Conservation (phyloP, 2,113 vertebrate species). For the Gobiocypris rarus region DNA sequence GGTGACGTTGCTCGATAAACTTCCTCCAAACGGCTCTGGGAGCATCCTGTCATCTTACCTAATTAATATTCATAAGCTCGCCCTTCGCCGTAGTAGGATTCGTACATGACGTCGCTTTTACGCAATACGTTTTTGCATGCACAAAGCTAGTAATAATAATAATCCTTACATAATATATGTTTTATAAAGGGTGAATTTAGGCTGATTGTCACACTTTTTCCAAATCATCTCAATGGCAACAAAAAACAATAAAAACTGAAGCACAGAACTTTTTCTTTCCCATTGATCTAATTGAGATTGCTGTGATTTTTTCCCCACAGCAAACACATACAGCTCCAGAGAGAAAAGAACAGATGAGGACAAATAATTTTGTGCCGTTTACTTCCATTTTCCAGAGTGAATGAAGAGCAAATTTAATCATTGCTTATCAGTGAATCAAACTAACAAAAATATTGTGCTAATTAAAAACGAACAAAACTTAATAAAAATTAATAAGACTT, state of each 20-base stretch:
- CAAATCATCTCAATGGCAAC: too few relatives aligned
- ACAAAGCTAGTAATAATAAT: not conserved
- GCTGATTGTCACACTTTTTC: too few relatives aligned
- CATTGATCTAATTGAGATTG: not conserved
- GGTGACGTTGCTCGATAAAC: not conserved
- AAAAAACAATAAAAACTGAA: not conserved
- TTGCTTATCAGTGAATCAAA: not conserved
- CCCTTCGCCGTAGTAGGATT: constrained; percentile 8
- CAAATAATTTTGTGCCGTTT: too few relatives aligned
- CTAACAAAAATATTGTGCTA: not conserved
- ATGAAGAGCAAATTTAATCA: not conserved
- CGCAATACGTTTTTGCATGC: not conserved
- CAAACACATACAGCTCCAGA: not conserved
- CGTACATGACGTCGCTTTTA: not conserved
- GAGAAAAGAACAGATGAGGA: not conserved
- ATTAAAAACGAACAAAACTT: not conserved
- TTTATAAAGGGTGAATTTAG: too few relatives aligned
- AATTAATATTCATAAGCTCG: not conserved
- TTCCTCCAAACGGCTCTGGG: not conserved
- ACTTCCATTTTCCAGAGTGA: constrained; percentile 7
- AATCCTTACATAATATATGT: too few relatives aligned
- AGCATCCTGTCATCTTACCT: not conserved
- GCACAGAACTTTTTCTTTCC: not conserved
- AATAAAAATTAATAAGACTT: not conserved
- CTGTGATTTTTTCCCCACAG: not conserved